These are phyloP conservation scores for Potamarius usumacintae DNA, from an alignment of 2,113 vertebrate species.

Conservation along the genomic window DNA sequence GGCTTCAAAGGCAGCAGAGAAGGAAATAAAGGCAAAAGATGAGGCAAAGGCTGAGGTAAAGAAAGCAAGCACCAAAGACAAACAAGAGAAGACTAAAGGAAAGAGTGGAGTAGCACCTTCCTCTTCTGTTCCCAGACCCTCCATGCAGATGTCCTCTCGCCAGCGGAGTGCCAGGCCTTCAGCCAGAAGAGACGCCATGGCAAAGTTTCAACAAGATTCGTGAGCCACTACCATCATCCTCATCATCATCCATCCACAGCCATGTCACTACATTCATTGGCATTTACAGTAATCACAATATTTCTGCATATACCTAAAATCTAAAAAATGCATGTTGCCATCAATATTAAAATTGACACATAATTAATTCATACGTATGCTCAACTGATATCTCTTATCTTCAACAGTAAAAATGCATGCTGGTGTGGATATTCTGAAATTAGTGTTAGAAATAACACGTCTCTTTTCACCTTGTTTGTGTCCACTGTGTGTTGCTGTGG, in stretches of 20 bases:
- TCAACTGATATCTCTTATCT: background rate
- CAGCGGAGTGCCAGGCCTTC: constrained; percentile 62
- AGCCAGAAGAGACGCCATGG: constrained; percentile 70
- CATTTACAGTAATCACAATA: background rate
- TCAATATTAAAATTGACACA: background rate
- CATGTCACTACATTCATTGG: background rate
- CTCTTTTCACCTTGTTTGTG: constrained; percentile 14
- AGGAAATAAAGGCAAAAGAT: background rate
- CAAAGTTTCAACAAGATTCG: constrained; percentile 76
- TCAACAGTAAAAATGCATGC: background rate
- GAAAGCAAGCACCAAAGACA: constrained; percentile 51
- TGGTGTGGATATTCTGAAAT: background rate
- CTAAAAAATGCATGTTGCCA: background rate
- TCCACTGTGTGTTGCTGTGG: constrained; percentile 4
- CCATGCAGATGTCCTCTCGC: constrained; percentile 54
- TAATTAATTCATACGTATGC: background rate
- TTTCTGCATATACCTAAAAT: background rate
- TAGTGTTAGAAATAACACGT: background rate
- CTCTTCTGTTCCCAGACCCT: constrained; percentile 39
- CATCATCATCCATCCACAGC: background rate
- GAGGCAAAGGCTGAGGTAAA: constrained; percentile 39
- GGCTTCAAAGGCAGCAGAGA: background rate
- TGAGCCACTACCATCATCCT: constrained; percentile 57
- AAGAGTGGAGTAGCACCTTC: constrained; percentile 48
- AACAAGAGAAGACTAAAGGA: constrained; percentile 63